phyloP scores from a whole-genome alignment of 2,888 invertebrate genomes.

The Dysmachus trigonus region DNA sequence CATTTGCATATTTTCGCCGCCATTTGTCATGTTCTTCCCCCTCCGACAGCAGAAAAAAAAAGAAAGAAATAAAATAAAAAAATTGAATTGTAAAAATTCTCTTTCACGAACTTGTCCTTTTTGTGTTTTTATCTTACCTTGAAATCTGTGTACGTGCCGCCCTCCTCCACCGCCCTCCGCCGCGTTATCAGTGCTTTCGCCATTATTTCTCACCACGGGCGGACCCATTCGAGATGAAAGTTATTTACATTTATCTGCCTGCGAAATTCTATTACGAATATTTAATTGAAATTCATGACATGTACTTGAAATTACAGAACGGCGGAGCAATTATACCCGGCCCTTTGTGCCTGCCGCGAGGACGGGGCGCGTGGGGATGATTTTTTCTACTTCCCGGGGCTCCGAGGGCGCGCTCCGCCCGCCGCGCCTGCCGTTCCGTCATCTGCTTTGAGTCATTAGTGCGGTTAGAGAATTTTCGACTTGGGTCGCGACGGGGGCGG shows the following conservation, averaged over 20 bases:
- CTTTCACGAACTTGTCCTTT: slow-evolving; percentile 36
- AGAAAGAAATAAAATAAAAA: neutral
- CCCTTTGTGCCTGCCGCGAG: slow-evolving; percentile 23
- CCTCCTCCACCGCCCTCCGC: neutral
- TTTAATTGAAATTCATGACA: slow-evolving; percentile 46
- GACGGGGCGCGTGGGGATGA: too few relatives aligned
- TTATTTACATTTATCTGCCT: slow-evolving; percentile 46
- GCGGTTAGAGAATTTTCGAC: slow-evolving; percentile 34
- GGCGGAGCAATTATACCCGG: slow-evolving; percentile 33
- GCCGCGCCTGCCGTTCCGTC: too few relatives aligned
- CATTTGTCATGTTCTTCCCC: slow-evolving; percentile 44
- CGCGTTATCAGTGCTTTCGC: slow-evolving; percentile 2
- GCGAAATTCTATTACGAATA: slow-evolving; percentile 43
- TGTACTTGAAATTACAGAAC: slow-evolving; percentile 44
- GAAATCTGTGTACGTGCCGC: slow-evolving; percentile 37
- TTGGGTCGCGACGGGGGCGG: neutral
- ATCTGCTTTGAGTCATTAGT: slow-evolving; percentile 43
- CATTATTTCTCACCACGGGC: slow-evolving; percentile 13
- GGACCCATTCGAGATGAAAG: slow-evolving; percentile 34
- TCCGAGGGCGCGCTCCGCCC: neutral
- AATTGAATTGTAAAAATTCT: slow-evolving; percentile 45
- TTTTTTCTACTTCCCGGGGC: neutral
- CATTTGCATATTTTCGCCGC: slow-evolving; percentile 36
- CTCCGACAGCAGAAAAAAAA: too few relatives aligned
- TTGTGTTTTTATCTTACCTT: slow-evolving; percentile 41